A percentile compares a stretch with the other conserved stretches of the same genome.
Evolutionary conservation across 2,888 invertebrate species (phyloP).

Genomic region (Habrosyne pyritoides): DNA sequence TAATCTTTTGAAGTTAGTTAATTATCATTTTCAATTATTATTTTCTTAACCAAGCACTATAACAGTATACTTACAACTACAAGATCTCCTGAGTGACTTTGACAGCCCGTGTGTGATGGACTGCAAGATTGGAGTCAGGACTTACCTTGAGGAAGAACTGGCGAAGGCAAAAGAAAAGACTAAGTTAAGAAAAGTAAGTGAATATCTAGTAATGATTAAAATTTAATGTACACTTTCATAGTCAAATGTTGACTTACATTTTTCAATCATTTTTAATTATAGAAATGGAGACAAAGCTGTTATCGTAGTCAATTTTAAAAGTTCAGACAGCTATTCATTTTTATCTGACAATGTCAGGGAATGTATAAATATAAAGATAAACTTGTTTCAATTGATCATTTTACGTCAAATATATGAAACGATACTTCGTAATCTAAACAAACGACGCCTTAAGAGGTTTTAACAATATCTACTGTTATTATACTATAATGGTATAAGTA

Average conservation of each 20-base stretch:
- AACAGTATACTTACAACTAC: slow-evolving; percentile 91
- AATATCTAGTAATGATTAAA: too few species aligned
- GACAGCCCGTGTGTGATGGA: slow-evolving; percentile 98
- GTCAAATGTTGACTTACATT: too few species aligned
- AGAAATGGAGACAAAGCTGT: background rate
- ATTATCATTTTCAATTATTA: slow-evolving; percentile 8
- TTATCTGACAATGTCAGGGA: slow-evolving; percentile 38
- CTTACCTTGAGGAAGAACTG: slow-evolving; percentile 97
- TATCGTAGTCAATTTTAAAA: background rate
- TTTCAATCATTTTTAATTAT: too few species aligned
- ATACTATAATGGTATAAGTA: background rate
- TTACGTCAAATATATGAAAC: slow-evolving; percentile 44
- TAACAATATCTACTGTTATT: background rate
- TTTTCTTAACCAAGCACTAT: slow-evolving; percentile 58
- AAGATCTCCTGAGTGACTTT: slow-evolving; percentile 96
- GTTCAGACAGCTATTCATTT: background rate
- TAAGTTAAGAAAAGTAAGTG: slow-evolving; percentile 92
- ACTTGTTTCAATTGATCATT: slow-evolving; percentile 34
- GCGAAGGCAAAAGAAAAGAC: slow-evolving; percentile 98
- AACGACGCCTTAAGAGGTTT: too few species aligned
- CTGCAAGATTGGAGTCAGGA: slow-evolving; percentile 97
- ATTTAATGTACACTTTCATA: too few species aligned
- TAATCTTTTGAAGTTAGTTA: too few species aligned
- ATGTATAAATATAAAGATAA: slow-evolving; percentile 38
- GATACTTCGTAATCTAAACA: slow-evolving; percentile 17